phyloP scores from a whole-genome alignment of 2,113 vertebrate genomes.

The Engystomops pustulosus region DNA sequence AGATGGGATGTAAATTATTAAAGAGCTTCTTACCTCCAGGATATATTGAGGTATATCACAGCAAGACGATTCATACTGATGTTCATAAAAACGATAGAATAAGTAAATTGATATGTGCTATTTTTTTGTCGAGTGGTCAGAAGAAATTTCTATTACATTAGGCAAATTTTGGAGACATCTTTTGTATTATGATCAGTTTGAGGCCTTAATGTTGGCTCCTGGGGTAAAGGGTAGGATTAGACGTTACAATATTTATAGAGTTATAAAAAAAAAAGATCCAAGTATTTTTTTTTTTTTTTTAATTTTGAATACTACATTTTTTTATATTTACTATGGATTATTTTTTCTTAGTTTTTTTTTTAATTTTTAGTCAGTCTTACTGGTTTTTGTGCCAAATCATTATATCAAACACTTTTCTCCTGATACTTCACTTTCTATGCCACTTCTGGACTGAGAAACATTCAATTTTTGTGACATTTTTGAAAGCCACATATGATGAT shows the following conservation, averaged over 20 bases:
- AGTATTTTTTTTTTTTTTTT: too few relatives aligned
- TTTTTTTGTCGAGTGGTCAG: not conserved
- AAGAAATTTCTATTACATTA: not conserved
- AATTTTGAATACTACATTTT: too few relatives aligned
- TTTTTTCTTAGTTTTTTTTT: too few relatives aligned
- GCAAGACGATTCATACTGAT: not conserved
- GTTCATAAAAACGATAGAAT: not conserved
- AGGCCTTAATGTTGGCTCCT: not conserved
- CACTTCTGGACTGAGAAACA: too few relatives aligned
- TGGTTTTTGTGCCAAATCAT: too few relatives aligned
- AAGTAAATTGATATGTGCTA: not conserved
- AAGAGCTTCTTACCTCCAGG: slow-evolving; percentile 53
- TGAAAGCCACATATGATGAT: too few relatives aligned
- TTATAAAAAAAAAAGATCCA: not conserved
- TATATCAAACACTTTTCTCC: too few relatives aligned
- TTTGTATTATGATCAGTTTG: not conserved
- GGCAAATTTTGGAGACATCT: not conserved
- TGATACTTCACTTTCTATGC: too few relatives aligned
- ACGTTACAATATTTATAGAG: not conserved
- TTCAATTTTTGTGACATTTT: too few relatives aligned
- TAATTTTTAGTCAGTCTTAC: too few relatives aligned
- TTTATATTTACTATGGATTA: too few relatives aligned
- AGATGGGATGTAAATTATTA: slow-evolving; percentile 63
- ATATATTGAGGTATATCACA: slow-evolving; percentile 32
- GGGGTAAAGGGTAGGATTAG: not conserved